Conservation (phyloP, 1,140 invertebrate species). For the Lamellibrachia luymesi region DNA sequence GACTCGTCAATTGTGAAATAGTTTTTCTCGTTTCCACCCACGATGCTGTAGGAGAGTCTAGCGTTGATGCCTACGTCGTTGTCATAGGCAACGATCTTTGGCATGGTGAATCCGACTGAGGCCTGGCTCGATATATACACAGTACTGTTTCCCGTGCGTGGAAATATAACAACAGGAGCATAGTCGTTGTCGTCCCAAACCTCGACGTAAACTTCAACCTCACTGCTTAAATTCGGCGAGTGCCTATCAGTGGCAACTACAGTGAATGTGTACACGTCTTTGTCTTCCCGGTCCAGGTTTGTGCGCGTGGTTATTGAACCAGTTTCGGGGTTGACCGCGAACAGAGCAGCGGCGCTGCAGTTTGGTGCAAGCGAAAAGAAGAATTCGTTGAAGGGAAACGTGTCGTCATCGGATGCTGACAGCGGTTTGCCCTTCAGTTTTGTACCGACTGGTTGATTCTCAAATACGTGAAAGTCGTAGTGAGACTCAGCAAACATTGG, state of each 20-base stretch:
- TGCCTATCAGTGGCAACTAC: conserved; percentile 85
- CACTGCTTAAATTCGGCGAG: conserved; percentile 71
- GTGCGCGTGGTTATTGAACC: conserved; percentile 83
- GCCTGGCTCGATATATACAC: conserved; percentile 18
- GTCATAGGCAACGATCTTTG: conserved; percentile 24
- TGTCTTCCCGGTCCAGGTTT: conserved; percentile 78
- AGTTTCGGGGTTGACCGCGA: conserved; percentile 54
- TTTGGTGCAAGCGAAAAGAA: conserved; percentile 12
- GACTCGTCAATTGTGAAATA: conserved; percentile 3
- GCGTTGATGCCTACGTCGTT: conserved; percentile 22
- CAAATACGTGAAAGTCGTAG: conserved; percentile 81
- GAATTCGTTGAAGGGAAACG: background rate
- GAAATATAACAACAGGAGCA: conserved; percentile 70
- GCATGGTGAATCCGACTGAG: conserved; percentile 7
- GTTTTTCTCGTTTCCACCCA: conserved; percentile 3
- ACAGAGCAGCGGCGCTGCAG: conserved; percentile 23
- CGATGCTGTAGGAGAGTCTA: conserved; percentile 13
- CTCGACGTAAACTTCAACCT: conserved; percentile 68
- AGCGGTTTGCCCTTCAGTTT: conserved; percentile 57
- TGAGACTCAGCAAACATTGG: conserved; percentile 66
- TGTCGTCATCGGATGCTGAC: conserved; percentile 20
- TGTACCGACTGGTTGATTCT: conserved; percentile 79
- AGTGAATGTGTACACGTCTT: conserved; percentile 74
- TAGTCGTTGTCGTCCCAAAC: conserved; percentile 89
- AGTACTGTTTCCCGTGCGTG: background rate